Base-by-base conservation (phyloP, 1,140 invertebrate genomes). In the Babylonia areolata region DNA sequence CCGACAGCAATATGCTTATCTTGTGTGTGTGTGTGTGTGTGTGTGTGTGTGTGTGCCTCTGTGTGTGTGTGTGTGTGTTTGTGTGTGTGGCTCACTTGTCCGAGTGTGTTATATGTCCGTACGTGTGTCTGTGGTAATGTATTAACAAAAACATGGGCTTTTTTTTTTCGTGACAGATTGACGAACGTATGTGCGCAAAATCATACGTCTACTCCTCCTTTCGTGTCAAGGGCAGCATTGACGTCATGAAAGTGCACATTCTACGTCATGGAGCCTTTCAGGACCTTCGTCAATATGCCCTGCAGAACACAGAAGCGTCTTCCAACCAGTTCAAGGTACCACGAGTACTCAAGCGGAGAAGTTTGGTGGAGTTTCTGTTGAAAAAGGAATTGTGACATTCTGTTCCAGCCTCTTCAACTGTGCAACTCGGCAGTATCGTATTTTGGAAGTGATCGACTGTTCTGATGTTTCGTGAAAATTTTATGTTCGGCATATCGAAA, bases 321-420 rank as follows among this genome's bases (percentile, higher is more conserved):
- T 85, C 92, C 28, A 93, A 93, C 85, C 93, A 94, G 85, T 93
- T 91, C 87, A 94, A 94, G 89, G 90, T 92, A 28, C 93, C 93
- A 12, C 85, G 93, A 81, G 93, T 93, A 2, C 85, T 94, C 9
- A 91, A 90, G 81, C 90, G 85, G 37, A 88, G 87, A 79, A 90
- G 91, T 28, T 87, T 90, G 75, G 88, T 93, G 11, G 87, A 90
- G 37, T 92, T 93, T 15, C 42, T 79, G 77, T 23, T 23, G 12
- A 79, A 40, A 40, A 17, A 17, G 77, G 23, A 9, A 28, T 9
- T 79, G 39, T 79, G 77, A 23, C n/a, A n/a, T n/a, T n/a, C n/a
- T n/a, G n/a, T n/a, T n/a, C n/a, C n/a, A n/a, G n/a, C n/a, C n/a
- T n/a, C n/a, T n/a, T n/a, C n/a, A n/a, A n/a, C n/a, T n/a, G n/a